Conservation (phyloP, 2,113 vertebrate species). For the Candoia aspera region DNA sequence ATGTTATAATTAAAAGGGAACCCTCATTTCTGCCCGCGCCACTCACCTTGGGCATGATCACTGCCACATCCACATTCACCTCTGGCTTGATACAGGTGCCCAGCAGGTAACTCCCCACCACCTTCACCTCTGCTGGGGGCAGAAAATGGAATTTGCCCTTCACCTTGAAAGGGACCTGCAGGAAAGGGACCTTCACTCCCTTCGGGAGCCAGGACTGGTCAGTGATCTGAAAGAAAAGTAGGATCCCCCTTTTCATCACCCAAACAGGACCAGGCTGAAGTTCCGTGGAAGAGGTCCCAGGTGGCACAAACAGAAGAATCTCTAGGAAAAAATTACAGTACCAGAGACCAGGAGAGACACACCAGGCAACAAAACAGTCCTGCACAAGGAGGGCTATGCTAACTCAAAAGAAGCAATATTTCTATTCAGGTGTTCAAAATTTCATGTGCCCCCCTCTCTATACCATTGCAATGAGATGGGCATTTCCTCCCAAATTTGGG, state of each 20-base stretch:
- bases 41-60: conserved; percentile 90
- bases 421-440: too few species aligned
- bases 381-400: too few species aligned
- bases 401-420: too few species aligned
- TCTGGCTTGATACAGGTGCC: conserved; percentile 87
- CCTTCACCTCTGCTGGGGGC: conserved; percentile 79
- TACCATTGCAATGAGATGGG: too few species aligned
- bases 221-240: conserved; percentile 72
- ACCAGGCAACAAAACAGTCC: too few species aligned
- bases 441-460: too few species aligned
- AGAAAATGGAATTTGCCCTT: conserved; percentile 89
- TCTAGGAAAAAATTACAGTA: too few species aligned
- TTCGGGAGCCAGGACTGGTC: conserved; percentile 86
- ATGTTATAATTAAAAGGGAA: neutral
- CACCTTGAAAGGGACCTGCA: conserved; percentile 81
- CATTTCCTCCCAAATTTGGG: too few species aligned
- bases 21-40: fast-evolving
- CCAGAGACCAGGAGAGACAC: too few species aligned
- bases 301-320: neutral
- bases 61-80: conserved; percentile 84
- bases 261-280: too few species aligned
- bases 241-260: neutral
- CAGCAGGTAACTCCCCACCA: conserved; percentile 94
- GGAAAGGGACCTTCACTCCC: conserved; percentile 83
- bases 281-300: too few species aligned